Percentiles rank a stretch among this genome's conserved stretches.
phyloP scores from a whole-genome alignment of 2,113 vertebrate species.

The Hydropotes inermis region DNA sequence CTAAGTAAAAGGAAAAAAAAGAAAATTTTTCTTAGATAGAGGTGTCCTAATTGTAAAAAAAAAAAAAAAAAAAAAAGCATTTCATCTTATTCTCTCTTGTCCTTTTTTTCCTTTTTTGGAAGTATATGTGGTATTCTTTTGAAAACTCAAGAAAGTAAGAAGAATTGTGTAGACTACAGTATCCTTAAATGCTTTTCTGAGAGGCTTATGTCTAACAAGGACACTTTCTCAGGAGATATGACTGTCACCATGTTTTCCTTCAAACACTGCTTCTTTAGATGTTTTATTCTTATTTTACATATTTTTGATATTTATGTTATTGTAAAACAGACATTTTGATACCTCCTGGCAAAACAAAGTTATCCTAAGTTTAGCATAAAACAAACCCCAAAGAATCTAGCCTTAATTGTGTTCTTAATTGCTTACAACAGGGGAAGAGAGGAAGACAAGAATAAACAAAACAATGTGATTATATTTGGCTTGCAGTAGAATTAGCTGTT shows the following conservation, averaged over 20 bases:
- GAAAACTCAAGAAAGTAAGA: not conserved
- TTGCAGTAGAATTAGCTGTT: not conserved
- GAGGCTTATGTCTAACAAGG: not conserved
- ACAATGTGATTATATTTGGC: not conserved
- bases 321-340: not conserved
- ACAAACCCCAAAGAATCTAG: not conserved
- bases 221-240: not conserved
- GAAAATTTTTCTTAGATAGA: not conserved
- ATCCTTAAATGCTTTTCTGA: not conserved
- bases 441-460: not conserved
- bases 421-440: not conserved
- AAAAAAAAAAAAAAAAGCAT: not conserved
- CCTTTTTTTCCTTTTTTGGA: not conserved
- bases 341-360: not conserved
- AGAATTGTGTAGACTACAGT: not conserved
- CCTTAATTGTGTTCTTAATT: not conserved
- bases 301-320: not conserved
- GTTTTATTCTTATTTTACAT: not conserved
- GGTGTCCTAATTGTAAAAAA: conserved; percentile 27
- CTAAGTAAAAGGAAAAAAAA: not conserved
- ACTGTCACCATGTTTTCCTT: not conserved
- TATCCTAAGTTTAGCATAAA: not conserved
- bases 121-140: not conserved
- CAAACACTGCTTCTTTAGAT: not conserved
- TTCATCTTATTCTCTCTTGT: not conserved